Percentiles rank a stretch among this genome's conserved stretches.
phyloP scores from a whole-genome alignment of 2,888 invertebrate genomes.

The Xestoiulus laeticollis region DNA sequence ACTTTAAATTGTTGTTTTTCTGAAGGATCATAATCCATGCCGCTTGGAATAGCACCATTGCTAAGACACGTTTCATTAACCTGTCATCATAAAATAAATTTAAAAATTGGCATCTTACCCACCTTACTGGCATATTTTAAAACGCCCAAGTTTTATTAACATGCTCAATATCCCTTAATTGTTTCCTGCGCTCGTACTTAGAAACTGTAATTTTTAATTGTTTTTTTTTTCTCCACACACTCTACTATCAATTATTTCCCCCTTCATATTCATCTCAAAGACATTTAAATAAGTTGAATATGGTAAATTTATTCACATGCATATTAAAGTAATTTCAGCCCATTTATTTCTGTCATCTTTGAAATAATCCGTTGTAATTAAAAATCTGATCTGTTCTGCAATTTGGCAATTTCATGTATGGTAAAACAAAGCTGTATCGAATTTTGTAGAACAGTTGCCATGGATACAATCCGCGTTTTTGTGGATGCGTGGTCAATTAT shows the following conservation, averaged over 20 bases:
- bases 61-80: conserved; percentile 49
- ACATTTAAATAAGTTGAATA: no score
- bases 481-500: background rate
- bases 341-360: no score
- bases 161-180: background rate
- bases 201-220: no score
- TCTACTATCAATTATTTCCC: no score
- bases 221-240: background rate
- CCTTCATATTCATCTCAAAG: no score
- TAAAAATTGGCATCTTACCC: background rate
- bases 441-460: background rate
- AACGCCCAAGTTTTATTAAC: background rate
- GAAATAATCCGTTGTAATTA: no score
- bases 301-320: background rate
- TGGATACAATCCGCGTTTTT: background rate
- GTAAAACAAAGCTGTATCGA: background rate
- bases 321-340: no score
- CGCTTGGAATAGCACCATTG: conserved; percentile 43
- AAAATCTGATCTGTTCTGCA: background rate
- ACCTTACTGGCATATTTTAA: background rate
- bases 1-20: conserved; percentile 38
- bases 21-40: conserved; percentile 5
- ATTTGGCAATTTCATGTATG: background rate
- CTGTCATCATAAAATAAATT: background rate
- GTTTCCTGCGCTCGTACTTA: background rate